Conservation (phyloP, 2,113 vertebrate species). For the Hippocampus comes region DNA sequence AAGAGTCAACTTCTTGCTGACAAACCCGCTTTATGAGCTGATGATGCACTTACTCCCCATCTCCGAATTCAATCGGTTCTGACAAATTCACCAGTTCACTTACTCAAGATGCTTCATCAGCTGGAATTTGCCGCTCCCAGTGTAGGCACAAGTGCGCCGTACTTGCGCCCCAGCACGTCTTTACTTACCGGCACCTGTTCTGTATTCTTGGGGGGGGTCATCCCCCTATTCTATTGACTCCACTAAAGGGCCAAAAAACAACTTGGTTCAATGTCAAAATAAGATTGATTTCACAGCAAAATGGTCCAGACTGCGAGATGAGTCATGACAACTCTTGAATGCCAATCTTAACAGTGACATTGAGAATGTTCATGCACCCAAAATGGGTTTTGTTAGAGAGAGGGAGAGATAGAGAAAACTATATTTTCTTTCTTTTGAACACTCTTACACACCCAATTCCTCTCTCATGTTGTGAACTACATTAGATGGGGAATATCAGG, state of each 20-base stretch:
- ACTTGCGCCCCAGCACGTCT: background rate
- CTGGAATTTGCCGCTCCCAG: background rate
- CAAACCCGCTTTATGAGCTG: background rate
- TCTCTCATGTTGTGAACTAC: constrained; percentile 21
- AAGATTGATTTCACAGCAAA: background rate
- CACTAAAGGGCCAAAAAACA: background rate
- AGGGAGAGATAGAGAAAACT: background rate
- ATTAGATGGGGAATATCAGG: constrained; percentile 26
- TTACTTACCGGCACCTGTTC: background rate
- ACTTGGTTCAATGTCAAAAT: background rate
- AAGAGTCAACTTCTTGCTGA: background rate
- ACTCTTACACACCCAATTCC: constrained; percentile 5
- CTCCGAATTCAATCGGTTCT: background rate
- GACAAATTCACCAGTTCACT: background rate
- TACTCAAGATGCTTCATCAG: background rate
- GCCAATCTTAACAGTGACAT: background rate
- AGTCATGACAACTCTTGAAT: background rate
- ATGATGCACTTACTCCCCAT: background rate
- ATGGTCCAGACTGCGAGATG: background rate
- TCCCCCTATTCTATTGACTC: background rate
- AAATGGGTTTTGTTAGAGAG: no score
- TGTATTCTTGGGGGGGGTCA: background rate
- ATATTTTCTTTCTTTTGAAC: constrained; percentile 14
- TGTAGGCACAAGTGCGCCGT: background rate
- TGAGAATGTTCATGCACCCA: no score